phyloP scores from a whole-genome alignment of 2,888 invertebrate genomes.

The Latrodectus hesperus region DNA sequence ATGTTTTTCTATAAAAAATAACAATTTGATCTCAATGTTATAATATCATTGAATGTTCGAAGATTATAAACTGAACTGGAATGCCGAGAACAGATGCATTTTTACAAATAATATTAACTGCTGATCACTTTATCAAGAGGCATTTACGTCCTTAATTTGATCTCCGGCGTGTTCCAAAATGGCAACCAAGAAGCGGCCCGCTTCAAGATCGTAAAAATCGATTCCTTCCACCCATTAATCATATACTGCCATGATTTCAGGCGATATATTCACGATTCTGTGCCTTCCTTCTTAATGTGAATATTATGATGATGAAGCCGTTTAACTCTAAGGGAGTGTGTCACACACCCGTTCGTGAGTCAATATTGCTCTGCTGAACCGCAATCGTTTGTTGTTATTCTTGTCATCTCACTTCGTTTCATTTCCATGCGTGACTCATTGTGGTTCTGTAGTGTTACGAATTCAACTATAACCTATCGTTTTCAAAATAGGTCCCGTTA shows the following conservation, averaged over 20 bases:
- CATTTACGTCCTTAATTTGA: no score
- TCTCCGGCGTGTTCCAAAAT: slow-evolving; percentile 21
- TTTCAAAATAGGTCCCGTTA: no score
- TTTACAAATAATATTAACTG: no score
- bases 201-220: not conserved
- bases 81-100: no score
- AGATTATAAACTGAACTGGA: no score
- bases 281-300: slow-evolving; percentile 50
- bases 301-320: slow-evolving; percentile 62
- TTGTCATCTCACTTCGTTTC: not conserved
- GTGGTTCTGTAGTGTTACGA: not conserved
- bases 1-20: no score
- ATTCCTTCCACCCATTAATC: slow-evolving; percentile 42
- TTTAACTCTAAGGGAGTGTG: slow-evolving; percentile 23
- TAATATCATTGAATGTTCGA: no score
- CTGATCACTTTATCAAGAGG: no score
- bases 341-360: slow-evolving; percentile 50
- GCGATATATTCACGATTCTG: slow-evolving; percentile 33
- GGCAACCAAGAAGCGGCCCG: slow-evolving; percentile 2
- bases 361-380: slow-evolving; percentile 40
- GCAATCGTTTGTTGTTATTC: slow-evolving; percentile 11
- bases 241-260: slow-evolving; percentile 35
- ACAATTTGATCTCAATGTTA: no score
- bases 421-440: slow-evolving; percentile 39
- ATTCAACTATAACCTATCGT: not conserved